Base-by-base conservation (phyloP, 2,888 invertebrate species). In the Exocentrus adspersus region DNA sequence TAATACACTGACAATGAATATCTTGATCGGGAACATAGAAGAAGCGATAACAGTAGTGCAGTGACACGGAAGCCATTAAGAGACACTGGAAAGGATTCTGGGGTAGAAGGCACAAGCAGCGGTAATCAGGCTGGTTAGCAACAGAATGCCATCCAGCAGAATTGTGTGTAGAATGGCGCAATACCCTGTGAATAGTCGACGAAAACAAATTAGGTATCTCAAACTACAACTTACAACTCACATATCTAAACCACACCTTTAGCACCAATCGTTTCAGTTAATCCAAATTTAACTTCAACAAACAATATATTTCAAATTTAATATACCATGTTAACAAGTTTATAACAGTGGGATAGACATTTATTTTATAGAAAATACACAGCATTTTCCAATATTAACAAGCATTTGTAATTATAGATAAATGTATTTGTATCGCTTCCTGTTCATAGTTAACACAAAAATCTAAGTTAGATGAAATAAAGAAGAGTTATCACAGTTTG, bases 81-180 rank as follows among this genome's bases (percentile, higher is more conserved):
- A 72, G 64, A 68, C 64, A 42, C 64, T 64, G 72, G 75, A 77
- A 77, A 77, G 75, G 62, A 72, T 74, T 76, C 75, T 71, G 70
- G 70, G 74, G 80, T 75, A 80, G 80, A 82, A 82, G 82, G 82
- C 82, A 82, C 81, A 81, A 82, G 80, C 81, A 81, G 79, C 80
- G 79, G 78, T 78, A 73, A 73, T 71, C 73, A 71, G 72, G 71
- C 74, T 78, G 75, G 71, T 69, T 64, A 71, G 69, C 71, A 72
- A 64, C 41, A 61, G 63, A 32, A 71, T 72, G 72, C 74, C 71
- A 70, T 67, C 68, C 76, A 76, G 74, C 73, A 64, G 61, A 68
- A 42, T 59, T 72, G 74, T 76, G 74, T 76, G 76, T 78, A 78
- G 72, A 79, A 78, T 75, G 78, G 77, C 76, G 77, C 75, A 76